phyloP scores from a whole-genome alignment of 2,113 vertebrate genomes.

The Microcebus lehilahytsara region DNA sequence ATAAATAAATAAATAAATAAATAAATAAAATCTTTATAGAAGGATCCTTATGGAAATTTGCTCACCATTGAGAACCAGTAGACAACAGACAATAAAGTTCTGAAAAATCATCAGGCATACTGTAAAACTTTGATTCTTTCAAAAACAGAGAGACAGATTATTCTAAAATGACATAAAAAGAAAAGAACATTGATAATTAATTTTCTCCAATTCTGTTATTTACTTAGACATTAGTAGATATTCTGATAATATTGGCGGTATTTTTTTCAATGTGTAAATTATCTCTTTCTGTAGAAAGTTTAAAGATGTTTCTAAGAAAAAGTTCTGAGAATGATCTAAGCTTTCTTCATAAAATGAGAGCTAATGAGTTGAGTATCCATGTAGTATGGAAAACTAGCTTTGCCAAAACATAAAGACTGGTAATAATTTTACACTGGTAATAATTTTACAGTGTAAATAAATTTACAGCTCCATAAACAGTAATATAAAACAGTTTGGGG shows the following conservation, averaged over 20 bases:
- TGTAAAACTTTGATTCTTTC: neutral
- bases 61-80: neutral
- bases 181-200: neutral
- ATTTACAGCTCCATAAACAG: neutral
- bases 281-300: neutral
- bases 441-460: no score
- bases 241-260: neutral
- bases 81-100: neutral
- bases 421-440: neutral
- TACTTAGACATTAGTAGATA: neutral
- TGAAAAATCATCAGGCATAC: neutral
- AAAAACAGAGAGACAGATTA: neutral
- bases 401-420: neutral
- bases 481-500: neutral
- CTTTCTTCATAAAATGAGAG: neutral
- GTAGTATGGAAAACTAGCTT: no score
- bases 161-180: neutral
- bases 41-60: neutral
- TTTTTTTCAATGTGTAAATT: neutral
- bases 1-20: no score
- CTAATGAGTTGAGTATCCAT: neutral
- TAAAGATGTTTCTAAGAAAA: neutral
- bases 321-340: neutral
- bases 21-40: neutral
- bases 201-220: neutral